These are phyloP conservation scores for Incurvaria masculella DNA, from an alignment of 2,888 invertebrate species.

Conservation along the genomic window DNA sequence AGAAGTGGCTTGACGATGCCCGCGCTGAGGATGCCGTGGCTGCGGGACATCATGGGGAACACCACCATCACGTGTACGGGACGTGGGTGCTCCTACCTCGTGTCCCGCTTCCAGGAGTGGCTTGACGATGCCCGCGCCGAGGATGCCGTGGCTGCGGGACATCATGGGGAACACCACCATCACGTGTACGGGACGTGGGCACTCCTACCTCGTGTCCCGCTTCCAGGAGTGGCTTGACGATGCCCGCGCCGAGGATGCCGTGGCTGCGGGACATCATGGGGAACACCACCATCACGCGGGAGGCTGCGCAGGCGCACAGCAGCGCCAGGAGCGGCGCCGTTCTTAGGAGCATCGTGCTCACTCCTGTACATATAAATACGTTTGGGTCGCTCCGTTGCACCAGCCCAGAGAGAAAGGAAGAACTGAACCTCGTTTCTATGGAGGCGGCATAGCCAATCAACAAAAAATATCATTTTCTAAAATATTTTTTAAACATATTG, in stretches of 20 bases:
- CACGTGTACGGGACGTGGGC: no score
- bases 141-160: constrained; percentile 28
- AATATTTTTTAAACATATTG: no score
- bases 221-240: constrained; percentile 26
- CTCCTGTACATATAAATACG: no score
- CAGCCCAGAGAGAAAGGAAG: no score
- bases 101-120: constrained; percentile 30
- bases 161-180: constrained; percentile 29
- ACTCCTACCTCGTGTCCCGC: constrained; percentile 34
- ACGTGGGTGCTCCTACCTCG: no score
- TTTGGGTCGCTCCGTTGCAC: no score
- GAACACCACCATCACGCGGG: constrained; percentile 28
- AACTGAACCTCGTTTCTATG: no score
- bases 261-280: constrained; percentile 30
- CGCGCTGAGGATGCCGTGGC: constrained; percentile 30
- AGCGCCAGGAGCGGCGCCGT: not conserved
- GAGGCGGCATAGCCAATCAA: no score
- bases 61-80: no score
- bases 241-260: constrained; percentile 28
- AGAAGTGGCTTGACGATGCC: constrained; percentile 27
- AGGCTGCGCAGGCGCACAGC: constrained; percentile 10
- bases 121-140: constrained; percentile 29
- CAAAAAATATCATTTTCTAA: no score
- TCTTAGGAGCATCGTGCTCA: no score
- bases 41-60: constrained; percentile 28